Base-by-base conservation (phyloP, 2,888 invertebrate genomes). In the Mantis religiosa region DNA sequence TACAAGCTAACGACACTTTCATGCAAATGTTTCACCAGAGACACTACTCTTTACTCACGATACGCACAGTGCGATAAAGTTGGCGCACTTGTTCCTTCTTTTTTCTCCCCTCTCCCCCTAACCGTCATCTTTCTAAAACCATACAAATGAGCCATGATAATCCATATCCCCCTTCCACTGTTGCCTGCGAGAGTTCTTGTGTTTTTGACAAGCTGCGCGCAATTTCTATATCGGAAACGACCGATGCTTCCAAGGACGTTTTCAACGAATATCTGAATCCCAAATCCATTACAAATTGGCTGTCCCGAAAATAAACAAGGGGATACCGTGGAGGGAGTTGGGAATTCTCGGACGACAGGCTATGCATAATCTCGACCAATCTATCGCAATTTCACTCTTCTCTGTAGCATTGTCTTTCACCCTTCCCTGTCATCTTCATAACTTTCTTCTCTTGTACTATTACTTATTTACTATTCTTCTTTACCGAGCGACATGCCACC, bases 1-100 rank as follows among this genome's bases (percentile, higher is more conserved):
- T 83, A 88, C 83, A 89, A 88, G 82, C 25, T 89, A 89, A 89
- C 85, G 89, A 85, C 88, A 85, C 28, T 89, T 89, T 89, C 85
- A 89, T 89, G 89, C 89, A 89, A 89, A 89, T 89, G 85, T 85
- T 87, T 88, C 84, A 28, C 83, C 20, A 71, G 54, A 71, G 54
- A 71, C 54, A 20, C n/a, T n/a, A n/a, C 54, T 20, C 41, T 71
- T 71, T 71, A 3, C 54, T 71, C 20, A 15, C 25, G 54, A 25
- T 71, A 71, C 54, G 54, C 20, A 71, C 3, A 82, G n/a, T 27
- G 87, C 34, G 87, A 82, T 87, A 82, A 87, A 87, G 87, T 87
- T 34, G 41, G 87, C 41, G 14, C 20, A 82, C n/a, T 34, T 87
- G 81, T 87, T 41, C 34, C 30, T 87, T 87, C 34, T 27, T 87